Percentiles rank a stretch among this genome's conserved stretches.
Evolutionary conservation across 2,113 vertebrate species (phyloP).

Genomic region (Melanerpes formicivorus): DNA sequence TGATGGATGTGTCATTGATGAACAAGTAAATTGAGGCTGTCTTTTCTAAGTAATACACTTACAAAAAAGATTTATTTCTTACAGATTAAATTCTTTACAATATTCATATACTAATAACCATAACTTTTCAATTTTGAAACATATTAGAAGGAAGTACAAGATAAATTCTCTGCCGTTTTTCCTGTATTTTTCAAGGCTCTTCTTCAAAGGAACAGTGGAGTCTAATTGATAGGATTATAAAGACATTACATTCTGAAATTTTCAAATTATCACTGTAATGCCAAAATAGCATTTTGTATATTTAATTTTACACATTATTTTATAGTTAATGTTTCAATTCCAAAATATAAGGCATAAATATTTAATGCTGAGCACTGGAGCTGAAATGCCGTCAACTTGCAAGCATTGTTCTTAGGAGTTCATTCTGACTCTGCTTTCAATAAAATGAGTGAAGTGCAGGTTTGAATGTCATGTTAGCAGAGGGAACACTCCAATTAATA

Average conservation of each 20-base stretch:
- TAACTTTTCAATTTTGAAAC: slow-evolving; percentile 5
- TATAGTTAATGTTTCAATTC: background rate
- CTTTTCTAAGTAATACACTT: background rate
- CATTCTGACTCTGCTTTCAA: background rate
- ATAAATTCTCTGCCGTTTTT: background rate
- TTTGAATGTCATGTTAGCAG: background rate
- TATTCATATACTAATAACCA: background rate
- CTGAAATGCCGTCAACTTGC: background rate
- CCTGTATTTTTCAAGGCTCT: background rate
- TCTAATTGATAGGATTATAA: background rate
- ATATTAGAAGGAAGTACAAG: background rate
- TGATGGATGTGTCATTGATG: background rate
- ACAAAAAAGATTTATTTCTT: background rate
- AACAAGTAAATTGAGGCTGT: slow-evolving; percentile 7
- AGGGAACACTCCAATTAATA: background rate
- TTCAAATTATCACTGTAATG: background rate
- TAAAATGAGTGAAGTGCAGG: background rate
- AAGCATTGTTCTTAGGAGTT: background rate
- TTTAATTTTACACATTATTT: slow-evolving; percentile 1
- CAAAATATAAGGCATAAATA: background rate
- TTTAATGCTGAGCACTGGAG: background rate
- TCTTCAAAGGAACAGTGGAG: background rate
- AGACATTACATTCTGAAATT: background rate
- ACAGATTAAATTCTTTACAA: background rate
- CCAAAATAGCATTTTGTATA: background rate